Evolutionary conservation across 1,140 invertebrate species (phyloP), one percentile per base, ranked within the genome.

Genomic region (Drosophila cardini): DNA sequence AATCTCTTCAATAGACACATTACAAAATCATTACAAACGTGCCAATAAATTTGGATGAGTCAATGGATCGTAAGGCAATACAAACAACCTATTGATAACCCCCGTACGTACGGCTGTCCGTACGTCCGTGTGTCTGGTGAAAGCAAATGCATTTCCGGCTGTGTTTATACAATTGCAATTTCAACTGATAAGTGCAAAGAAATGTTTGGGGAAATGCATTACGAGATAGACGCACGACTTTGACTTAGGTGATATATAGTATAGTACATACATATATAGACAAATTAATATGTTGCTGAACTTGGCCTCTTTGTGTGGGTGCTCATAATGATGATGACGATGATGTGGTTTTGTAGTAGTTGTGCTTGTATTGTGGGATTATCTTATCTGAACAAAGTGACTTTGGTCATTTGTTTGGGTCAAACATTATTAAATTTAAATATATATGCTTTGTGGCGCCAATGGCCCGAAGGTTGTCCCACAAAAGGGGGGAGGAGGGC

Each of bases 91-190:
- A 15, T 53, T 62, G 81, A 85, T 85, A 85, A 86, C 78, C 73
- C 36, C 58, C 45, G 53, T 52, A 26, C 2, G 21, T 4, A 3
- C 5, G 21, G 21, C 21, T 26, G 56, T 43, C 13, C 10, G 9
- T 16, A 8, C 15, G 18, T 15, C 46, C 8, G 15, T 5, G 8
- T 50, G 56, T 68, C 72, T 5, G 61, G 84, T 63, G 84, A 87
- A 86, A 87, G 84, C 84, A 83, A 87, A 79, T 89, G 84, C 83
- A 87, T 89, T 87, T 87, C 83, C 83, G 83, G 83, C 72, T 62
- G 30, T 87, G 72, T 86, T 82, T 87, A 86, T 76, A 79, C 82
- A 82, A 86, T 87, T 86, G 83, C 76, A 86, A 79, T 79, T 72
- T 63, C 63, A 42, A 56, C 55, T 60, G 83, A 87, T 87, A 87